Base-by-base conservation (phyloP, 1,140 invertebrate species). In the Drosophila obscura region DNA sequence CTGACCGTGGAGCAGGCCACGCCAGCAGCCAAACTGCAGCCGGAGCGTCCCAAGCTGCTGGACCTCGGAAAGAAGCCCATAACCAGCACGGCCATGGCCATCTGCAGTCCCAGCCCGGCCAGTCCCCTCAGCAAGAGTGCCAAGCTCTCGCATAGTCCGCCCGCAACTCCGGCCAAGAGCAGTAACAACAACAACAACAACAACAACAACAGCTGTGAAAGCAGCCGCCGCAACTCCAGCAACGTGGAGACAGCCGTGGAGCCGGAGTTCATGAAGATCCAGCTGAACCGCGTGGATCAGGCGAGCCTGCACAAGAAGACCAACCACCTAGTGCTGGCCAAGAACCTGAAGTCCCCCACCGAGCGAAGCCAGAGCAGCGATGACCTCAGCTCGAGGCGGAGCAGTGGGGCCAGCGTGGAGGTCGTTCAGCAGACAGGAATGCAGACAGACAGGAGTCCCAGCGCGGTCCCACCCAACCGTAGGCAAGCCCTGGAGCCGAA, bases 211-310 rank as follows among this genome's bases (percentile, higher is more conserved):
- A 39, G 31, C 63, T 55, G 24, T 45, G 48, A 26, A 43, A 61
- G 13, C 43, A 81, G 62, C 52, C 73, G 68, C 0, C 73, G 77
- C 16, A 78, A 66, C 15, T 72, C 82, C n/a, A 69, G 43, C 39
- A 66, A 73, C 16, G 64, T 69, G 52, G 72, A 78, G 43, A 4
- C 5, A 15, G 13, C 56, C 3, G 41, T 43, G 2, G 93, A 95
- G n/a, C 95, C 95, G 2, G 95, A 96, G 91, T 95, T 95, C 82
- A 92, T 96, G 73, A 94, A 95, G 73, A 94, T 95, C 51, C 95
- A 95, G 82, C 80, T 96, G 50, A 95, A 95, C 66, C 94, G 93
- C 76, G 94, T 96, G 43, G 95, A 95, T 73, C 79, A 71, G 56
- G 67, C 71, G 6, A 68, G 75, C 11, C 16, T 87, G 5, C 74